Conservation (phyloP, 1,140 invertebrate species). For the Mycetomoellerius zeteki region DNA sequence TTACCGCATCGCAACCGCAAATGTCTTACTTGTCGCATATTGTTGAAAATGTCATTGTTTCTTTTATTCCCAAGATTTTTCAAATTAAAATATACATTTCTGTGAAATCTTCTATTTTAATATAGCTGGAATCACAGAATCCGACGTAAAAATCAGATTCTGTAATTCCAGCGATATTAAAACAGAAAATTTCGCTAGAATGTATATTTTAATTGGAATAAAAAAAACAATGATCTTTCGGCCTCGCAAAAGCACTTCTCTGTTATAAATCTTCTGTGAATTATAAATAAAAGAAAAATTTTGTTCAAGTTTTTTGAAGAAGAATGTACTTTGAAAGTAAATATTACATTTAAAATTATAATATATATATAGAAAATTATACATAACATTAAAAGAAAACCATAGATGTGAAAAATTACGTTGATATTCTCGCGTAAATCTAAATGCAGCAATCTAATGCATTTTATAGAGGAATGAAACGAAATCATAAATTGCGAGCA, state of each 20-base stretch:
- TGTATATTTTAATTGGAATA: not conserved
- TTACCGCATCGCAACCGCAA: not conserved
- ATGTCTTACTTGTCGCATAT: not conserved
- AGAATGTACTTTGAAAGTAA: not conserved
- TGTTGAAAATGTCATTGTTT: not conserved
- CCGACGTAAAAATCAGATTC: no score
- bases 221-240: not conserved
- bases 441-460: not conserved
- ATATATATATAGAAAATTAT: not conserved
- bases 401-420: not conserved
- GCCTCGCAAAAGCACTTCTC: not conserved
- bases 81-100: not conserved
- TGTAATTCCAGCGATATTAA: not conserved
- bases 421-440: slow-evolving; percentile 18
- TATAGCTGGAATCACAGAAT: not conserved
- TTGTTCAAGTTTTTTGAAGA: not conserved
- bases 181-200: not conserved
- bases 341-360: not conserved
- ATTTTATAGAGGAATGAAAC: not conserved
- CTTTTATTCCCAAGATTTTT: not conserved
- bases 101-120: not conserved
- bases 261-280: not conserved
- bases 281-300: not conserved
- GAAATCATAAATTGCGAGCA: not conserved
- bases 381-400: not conserved